These are phyloP conservation scores for Dorcus parallelipipedus DNA, from an alignment of 2,888 invertebrate genomes.

Conservation along the genomic window DNA sequence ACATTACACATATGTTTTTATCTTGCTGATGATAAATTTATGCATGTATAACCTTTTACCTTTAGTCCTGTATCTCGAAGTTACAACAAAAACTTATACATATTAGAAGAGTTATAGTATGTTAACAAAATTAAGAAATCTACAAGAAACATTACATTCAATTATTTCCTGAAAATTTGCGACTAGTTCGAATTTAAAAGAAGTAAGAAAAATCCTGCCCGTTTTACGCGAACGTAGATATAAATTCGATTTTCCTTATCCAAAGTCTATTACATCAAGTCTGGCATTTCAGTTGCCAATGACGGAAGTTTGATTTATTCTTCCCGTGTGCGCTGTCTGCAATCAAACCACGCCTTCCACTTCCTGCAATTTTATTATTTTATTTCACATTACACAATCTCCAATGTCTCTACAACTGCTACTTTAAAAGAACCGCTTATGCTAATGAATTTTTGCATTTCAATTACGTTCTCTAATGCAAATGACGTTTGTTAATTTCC, in stretches of 20 bases:
- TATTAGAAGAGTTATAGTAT: no score
- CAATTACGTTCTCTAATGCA: no score
- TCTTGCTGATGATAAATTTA: conserved; percentile 15
- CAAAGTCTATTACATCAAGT: conserved; percentile 17
- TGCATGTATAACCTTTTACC: not conserved
- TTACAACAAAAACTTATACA: no score
- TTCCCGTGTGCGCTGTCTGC: conserved; percentile 17
- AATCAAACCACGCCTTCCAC: conserved; percentile 18
- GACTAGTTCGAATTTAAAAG: not conserved
- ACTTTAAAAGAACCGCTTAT: no score
- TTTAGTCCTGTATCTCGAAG: no score
- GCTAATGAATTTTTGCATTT: no score
- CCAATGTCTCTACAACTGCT: no score
- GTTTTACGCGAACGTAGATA: conserved; percentile 14
- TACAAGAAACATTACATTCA: no score
- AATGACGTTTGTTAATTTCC: no score
- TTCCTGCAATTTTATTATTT: conserved; percentile 21
- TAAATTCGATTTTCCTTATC: conserved; percentile 18
- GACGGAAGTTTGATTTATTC: conserved; percentile 21
- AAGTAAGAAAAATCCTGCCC: conserved; percentile 9
- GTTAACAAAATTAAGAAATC: no score
- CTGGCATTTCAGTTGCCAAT: conserved; percentile 18
- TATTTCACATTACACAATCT: conserved; percentile 8
- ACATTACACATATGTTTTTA: conserved; percentile 14
- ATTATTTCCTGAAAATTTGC: no score